phyloP scores from a whole-genome alignment of 2,797 vertebrate species.

The Catharus ustulatus region DNA sequence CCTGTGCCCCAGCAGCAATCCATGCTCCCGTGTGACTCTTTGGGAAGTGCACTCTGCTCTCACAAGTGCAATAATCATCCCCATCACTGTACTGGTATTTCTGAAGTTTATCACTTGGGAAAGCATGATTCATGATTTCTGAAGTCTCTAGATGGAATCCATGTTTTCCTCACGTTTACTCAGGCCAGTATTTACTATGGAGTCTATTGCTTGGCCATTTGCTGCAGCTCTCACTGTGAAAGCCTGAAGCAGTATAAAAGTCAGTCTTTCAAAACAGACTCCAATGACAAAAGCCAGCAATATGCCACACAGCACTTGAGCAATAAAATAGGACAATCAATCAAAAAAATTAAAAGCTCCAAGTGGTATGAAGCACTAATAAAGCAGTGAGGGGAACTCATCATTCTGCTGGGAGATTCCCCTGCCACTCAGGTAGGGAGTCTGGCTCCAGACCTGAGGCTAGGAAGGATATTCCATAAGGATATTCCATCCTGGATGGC shows the following conservation, averaged over 20 bases:
- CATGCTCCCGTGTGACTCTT: neutral
- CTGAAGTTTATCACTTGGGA: neutral
- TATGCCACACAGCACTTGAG: constrained; percentile 46
- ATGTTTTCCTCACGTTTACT: neutral
- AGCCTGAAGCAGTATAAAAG: constrained; percentile 17
- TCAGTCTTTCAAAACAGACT: constrained; percentile 59
- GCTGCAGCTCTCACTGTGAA: constrained; percentile 5
- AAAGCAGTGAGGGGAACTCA: constrained; percentile 12
- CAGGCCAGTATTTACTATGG: neutral
- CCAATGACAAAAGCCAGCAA: constrained; percentile 57
- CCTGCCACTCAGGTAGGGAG: neutral
- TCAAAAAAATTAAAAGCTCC: constrained; percentile 54
- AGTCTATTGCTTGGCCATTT: neutral
- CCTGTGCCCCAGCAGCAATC: neutral
- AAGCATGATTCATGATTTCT: neutral
- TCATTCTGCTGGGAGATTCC: neutral
- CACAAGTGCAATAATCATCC: neutral
- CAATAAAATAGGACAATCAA: constrained; percentile 48
- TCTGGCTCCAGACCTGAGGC: neutral
- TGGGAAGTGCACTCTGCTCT: neutral
- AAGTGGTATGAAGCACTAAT: neutral
- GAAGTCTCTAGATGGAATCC: neutral
- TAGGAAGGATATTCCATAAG: neutral
- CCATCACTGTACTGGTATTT: neutral
- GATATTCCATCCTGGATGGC: neutral